Evolutionary conservation across 1,140 invertebrate species (phyloP), one percentile per base, ranked within the genome.

Genomic region (Luehdorfia chinensis): DNA sequence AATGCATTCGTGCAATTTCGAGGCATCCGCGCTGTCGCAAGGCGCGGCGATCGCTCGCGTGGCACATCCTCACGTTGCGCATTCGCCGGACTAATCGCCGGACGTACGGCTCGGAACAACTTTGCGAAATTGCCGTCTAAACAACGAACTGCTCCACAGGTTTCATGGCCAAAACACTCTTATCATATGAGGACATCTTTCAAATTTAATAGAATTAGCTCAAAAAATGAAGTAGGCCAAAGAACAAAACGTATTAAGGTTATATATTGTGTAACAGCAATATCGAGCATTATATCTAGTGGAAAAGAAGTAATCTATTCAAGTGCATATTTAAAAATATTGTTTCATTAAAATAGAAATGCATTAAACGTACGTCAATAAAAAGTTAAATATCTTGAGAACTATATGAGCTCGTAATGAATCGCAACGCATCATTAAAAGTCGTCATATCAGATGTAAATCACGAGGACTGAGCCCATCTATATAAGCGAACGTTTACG

Each of bases 1-100:
- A n/a, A n/a, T n/a, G 55, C 54, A 66, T 55, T 55, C 45, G 65
- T 68, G 75, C 74, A 79, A 84, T 66, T 66, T 52, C 56, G 67
- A 59, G 65, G 67, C 74, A 81, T 81, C 77, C 76, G 75, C 71
- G 73, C 65, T 84, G 75, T 76, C 80, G 80, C 70, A 84, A 84
- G 71, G 51, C 33, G 52, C 30, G 53, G 5, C 67, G 66, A 46
- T 66, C 67, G 60, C 55, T 56, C 58, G 56, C 43, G 47, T 45
- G 39, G 75, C 64, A 65, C 76, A 84, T 80, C 79, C 76, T 77
- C 70, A 57, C 78, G 77, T 77, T 75, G 79, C 63, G 71, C 2
- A n/a, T n/a, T n/a, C 6, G 2, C 55, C 65, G 57, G 59, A 54
- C 64, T 73, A 78, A 80, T 78, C 63, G 72, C 77, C 79, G 79